Conservation (phyloP, 2,888 invertebrate genomes). For the Pharmacophagus antenor region DNA sequence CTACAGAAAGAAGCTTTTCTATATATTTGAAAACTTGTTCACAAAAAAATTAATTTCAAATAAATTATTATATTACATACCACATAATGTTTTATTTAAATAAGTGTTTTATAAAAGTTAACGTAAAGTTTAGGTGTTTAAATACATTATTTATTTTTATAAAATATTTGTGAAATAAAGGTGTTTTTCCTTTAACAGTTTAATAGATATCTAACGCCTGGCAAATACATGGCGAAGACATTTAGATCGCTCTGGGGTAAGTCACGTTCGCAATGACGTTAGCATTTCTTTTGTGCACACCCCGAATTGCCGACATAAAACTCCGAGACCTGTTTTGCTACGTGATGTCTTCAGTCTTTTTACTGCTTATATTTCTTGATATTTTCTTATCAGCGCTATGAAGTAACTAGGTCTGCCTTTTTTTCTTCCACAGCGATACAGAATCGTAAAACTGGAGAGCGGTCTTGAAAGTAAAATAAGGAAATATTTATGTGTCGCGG, state of each 20-base stretch:
- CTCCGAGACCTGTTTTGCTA: conserved; percentile 70
- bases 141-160: too few relatives aligned
- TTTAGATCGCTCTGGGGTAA: conserved; percentile 41
- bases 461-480: conserved; percentile 49
- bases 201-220: conserved; percentile 25
- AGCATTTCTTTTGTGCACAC: conserved; percentile 78
- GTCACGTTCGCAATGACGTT: conserved; percentile 66
- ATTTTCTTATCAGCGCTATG: conserved; percentile 69
- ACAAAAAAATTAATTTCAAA: too few relatives aligned
- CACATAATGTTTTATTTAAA: too few relatives aligned
- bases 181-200: neutral
- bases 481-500: conserved; percentile 53
- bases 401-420: conserved; percentile 53
- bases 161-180: neutral
- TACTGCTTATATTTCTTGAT: conserved; percentile 67
- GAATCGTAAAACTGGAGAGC: conserved; percentile 62
- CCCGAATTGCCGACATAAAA: conserved; percentile 78
- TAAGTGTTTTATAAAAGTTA: too few relatives aligned
- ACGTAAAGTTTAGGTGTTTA: too few relatives aligned
- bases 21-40: too few relatives aligned
- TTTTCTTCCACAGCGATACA: conserved; percentile 51
- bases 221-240: conserved; percentile 34
- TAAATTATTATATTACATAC: too few relatives aligned
- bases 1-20: too few relatives aligned
- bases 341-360: conserved; percentile 73